Base-by-base conservation (phyloP, 2,113 vertebrate species). In the Ammodramus savannarum region DNA sequence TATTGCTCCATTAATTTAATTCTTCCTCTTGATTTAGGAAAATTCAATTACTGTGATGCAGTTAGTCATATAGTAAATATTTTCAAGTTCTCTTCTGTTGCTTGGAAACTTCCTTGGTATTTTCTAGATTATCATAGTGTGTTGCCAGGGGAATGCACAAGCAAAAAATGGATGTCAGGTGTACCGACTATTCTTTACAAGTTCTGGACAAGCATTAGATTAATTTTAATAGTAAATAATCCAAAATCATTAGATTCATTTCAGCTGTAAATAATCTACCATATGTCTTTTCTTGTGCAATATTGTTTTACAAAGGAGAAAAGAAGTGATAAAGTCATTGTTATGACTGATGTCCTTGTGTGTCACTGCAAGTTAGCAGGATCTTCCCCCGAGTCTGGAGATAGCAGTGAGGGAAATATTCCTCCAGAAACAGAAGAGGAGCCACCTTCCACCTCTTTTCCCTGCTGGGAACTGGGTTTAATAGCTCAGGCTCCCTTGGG, bases 1-100 rank as follows among this genome's bases (percentile, higher is more conserved):
- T 95, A 5, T 72, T 88, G 95, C 95, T 97, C 86, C 87, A 94
- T 94, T 97, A 97, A 97, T 97, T 97, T 93, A 86, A 48, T 92
- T 88, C 91, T 91, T 94, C 74, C 81, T 95, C 93, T 88, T 80
- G 93, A 82, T 96, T 97, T 91, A 79, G 62, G 34, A 67, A 82
- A 96, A 96, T 96, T 96, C 85, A 73, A 66, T 96, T 97, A 71
- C 76, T 55, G 13, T 92, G 89, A 96, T 89, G 73, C 89, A 89
- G 79, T 96, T 97, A 94, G 59, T 93, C 44, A n/a, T 58, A 89
- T 21, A 95, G 94, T 68, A 93, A 78, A 94, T 73, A 77, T 75
- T 96, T 92, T 83, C 61, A 73, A 77, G 51, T 94, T 92, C 43
- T 87, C 85, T 95, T 91, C 93, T 90, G 54, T 80, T 90, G 72